Base-by-base conservation (phyloP, 2,888 invertebrate genomes). In the Blera fallax region DNA sequence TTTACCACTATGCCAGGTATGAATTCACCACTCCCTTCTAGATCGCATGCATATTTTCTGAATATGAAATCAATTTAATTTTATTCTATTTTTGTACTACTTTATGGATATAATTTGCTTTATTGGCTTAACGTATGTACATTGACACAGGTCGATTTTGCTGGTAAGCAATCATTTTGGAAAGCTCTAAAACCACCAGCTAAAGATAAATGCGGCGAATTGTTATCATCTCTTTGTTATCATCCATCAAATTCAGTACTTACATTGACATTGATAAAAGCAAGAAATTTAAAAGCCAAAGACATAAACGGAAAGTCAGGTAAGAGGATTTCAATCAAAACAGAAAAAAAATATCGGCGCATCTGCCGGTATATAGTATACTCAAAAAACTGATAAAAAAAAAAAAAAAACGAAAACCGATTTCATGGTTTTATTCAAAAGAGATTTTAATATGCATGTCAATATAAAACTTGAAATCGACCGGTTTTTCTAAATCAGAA, bases 271-370 rank as follows among this genome's bases (percentile, higher is more conserved):
- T 94, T 98, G 88, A 95, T 98, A 90, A 98, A 98, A 92, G 98
- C 98, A 52, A 94, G 98, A 90, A 98, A 98, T 92, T 94, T 98
- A 88, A 98, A 98, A 92, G 98, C 98, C 54, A 98, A 98, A 93
- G 98, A 98, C 92, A 98, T 98, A 90, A 98, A 98, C 89, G 98
- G 98, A 90, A 98, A 97, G 93, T 97, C 97, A 92, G 97, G 97
- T 97, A 91, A 92, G 93, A 89, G 32, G 8, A 56, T 56, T 58
- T 78, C 16, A 32, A 24, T 32, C 32, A 18, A 45, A 16, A 34
- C 11, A 54, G 32, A 52, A 6, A 52, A 52, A 32, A 54, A n/a
- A n/a, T n/a, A 32, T 32, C 29, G 14, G 29, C 8, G 3, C 16
- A 54, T 32, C 29, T n/a, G 14, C 16, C 54, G 54, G 32, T 32